Conservation (phyloP, 1,140 invertebrate genomes). For the Plectrocnemia conspersa region DNA sequence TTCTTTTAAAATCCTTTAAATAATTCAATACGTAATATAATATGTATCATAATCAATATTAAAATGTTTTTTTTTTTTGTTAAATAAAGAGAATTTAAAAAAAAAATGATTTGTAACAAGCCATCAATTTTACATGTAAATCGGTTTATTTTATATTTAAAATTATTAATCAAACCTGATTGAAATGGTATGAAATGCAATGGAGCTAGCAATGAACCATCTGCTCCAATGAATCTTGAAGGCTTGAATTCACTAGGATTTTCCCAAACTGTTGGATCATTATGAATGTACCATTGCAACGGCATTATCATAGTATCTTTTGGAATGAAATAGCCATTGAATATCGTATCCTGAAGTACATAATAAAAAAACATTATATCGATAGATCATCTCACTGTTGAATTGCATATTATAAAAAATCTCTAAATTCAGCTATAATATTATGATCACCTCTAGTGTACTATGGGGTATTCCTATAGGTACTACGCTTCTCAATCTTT, state of each 20-base stretch:
- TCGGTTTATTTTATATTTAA: not conserved
- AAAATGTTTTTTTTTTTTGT: no score
- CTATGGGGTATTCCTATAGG: conserved; percentile 82
- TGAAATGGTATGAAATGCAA: conserved; percentile 81
- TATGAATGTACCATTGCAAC: conserved; percentile 79
- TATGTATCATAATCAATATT: no score
- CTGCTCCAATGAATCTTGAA: conserved; percentile 63
- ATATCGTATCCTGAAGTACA: conserved; percentile 56
- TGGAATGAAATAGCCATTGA: conserved; percentile 58
- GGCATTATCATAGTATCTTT: conserved; percentile 63
- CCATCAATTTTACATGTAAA: no score
- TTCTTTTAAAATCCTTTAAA: no score
- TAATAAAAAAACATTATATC: conserved; percentile 4
- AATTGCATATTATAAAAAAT: conserved; percentile 1
- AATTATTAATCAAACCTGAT: conserved; percentile 53
- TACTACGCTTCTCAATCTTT: conserved; percentile 72
- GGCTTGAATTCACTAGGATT: conserved; percentile 70
- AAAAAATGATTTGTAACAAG: no score
- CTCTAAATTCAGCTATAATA: no score
- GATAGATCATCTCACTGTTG: not conserved
- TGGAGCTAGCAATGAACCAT: conserved; percentile 60
- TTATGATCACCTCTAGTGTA: conserved; percentile 53
- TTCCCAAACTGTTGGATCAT: conserved; percentile 65
- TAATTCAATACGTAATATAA: no score
- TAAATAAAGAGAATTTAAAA: no score